Evolutionary conservation across 2,113 vertebrate genomes (phyloP).

Genomic region (Seriola rivoliana): DNA sequence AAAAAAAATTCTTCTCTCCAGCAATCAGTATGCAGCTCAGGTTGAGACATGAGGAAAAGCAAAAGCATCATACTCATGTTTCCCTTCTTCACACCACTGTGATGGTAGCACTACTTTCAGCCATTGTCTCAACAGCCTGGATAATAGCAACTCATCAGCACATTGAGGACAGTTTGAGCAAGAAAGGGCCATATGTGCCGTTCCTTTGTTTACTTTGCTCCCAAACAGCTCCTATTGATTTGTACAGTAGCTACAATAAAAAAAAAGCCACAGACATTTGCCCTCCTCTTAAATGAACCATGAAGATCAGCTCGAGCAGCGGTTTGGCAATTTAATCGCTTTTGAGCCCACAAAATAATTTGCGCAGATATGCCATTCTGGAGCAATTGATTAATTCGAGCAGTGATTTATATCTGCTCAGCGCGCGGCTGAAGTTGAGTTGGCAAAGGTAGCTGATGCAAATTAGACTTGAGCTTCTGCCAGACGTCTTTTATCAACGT

Average conservation of each 20-base stretch:
- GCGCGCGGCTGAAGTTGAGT: conserved; percentile 53
- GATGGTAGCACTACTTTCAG: conserved; percentile 13
- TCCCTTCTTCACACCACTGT: conserved; percentile 33
- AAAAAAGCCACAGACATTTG: conserved; percentile 74
- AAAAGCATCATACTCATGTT: conserved; percentile 63
- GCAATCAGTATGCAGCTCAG: conserved; percentile 79
- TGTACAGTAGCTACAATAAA: conserved; percentile 75
- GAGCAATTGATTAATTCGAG: conserved; percentile 69
- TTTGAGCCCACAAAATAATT: conserved; percentile 75
- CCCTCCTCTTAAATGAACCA: conserved; percentile 75
- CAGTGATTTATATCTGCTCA: conserved; percentile 72
- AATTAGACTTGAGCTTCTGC: conserved; percentile 71
- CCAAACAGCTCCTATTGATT: conserved; percentile 77
- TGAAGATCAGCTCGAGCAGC: conserved; percentile 72
- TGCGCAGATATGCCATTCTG: conserved; percentile 72
- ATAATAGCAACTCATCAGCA: conserved; percentile 53
- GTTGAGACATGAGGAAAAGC: conserved; percentile 65
- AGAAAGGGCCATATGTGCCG: conserved; percentile 69
- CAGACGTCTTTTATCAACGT: conserved; percentile 75
- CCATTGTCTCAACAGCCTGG: conserved; percentile 60
- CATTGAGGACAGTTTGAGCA: conserved; percentile 58
- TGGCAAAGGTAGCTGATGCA: conserved; percentile 76
- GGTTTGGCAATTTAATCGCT: conserved; percentile 71
- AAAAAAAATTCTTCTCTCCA: conserved; percentile 59
- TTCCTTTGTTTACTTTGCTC: conserved; percentile 78